phyloP scores from a whole-genome alignment of 2,888 invertebrate species.

The Cephus rjabovi region DNA sequence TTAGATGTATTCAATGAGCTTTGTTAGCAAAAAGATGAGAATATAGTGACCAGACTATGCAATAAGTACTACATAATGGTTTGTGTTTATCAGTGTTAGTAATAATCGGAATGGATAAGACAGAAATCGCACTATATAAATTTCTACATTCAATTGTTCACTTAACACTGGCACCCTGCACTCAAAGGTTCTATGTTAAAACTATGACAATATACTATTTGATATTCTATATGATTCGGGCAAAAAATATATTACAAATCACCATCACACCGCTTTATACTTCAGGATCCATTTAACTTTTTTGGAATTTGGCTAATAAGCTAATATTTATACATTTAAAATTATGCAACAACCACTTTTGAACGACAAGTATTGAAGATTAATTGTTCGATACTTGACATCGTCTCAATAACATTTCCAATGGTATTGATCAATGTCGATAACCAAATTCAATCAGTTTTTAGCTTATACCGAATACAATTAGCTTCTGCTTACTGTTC shows the following conservation, averaged over 20 bases:
- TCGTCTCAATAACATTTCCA: not conserved
- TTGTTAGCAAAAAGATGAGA: not conserved
- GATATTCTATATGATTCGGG: too few relatives aligned
- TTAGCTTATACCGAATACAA: slow-evolving; percentile 16
- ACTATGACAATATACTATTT: not conserved
- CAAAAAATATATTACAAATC: not conserved
- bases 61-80: not conserved
- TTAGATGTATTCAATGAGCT: not conserved
- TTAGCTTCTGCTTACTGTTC: slow-evolving; percentile 62
- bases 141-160: not conserved
- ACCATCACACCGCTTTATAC: not conserved
- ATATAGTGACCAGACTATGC: not conserved
- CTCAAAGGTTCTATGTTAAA: not conserved
- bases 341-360: not conserved
- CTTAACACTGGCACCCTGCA: not conserved
- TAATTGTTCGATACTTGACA: not conserved
- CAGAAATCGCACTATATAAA: not conserved
- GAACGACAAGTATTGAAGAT: not conserved
- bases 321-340: not conserved
- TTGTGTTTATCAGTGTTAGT: not conserved
- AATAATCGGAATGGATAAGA: not conserved
- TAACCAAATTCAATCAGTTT: not conserved
- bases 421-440: not conserved
- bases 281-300: not conserved
- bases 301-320: not conserved